Conservation (phyloP, 2,888 invertebrate genomes). For the Dolomedes plantarius region DNA sequence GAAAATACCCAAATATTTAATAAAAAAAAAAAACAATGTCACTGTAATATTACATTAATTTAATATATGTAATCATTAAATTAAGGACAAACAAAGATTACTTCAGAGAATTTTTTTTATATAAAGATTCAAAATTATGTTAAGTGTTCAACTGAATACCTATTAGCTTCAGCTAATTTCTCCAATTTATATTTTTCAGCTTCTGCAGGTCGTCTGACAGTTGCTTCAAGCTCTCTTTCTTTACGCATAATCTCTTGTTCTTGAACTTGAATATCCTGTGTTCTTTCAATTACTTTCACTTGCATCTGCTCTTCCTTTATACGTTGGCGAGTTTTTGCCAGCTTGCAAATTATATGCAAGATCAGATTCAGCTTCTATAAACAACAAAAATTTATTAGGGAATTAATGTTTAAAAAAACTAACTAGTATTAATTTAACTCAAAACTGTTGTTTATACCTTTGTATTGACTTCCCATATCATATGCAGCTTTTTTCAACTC, state of each 20-base stretch:
- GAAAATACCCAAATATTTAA: no score
- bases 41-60: no score
- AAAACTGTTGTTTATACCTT: conserved; percentile 80
- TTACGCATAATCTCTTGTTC: conserved; percentile 96
- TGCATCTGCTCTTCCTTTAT: conserved; percentile 99
- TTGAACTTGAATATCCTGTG: conserved; percentile 95
- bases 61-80: no score
- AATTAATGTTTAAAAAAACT: conserved; percentile 74
- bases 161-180: conserved; percentile 95
- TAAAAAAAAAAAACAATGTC: no score
- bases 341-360: conserved; percentile 95
- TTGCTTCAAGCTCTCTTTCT: conserved; percentile 94
- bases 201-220: conserved; percentile 94
- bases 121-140: no score
- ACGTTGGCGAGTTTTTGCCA: conserved; percentile 94
- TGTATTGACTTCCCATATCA: conserved; percentile 96
- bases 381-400: no score
- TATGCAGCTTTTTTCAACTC: conserved; percentile 97
- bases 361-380: conserved; percentile 94
- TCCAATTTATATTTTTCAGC: conserved; percentile 94
- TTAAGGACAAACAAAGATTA: no score
- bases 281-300: conserved; percentile 86
- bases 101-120: no score
- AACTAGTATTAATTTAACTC: no score
- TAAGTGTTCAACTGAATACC: no score